Evolutionary conservation across 2,888 invertebrate genomes (phyloP), one percentile per base, ranked within the genome.

Genomic region (Gymnosoma rotundatum): DNA sequence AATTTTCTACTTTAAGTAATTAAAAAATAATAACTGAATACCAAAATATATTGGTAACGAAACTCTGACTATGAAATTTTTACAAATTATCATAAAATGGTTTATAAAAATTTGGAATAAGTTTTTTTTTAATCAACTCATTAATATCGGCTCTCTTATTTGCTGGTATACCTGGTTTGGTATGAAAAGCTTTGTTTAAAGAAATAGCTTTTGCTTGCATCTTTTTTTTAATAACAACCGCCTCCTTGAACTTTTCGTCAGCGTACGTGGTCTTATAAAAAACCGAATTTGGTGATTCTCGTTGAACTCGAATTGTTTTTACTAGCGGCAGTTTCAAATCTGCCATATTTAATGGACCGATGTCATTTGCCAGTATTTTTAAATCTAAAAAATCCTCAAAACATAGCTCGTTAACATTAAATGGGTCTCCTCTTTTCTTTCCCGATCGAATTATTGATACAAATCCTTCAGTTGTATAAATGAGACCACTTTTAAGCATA

Each of bases 271-370:
- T 67, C 66, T 69, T 78, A 69, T 78, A 63, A 58, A 80, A 80
- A 79, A 78, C 76, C 45, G 70, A 83, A 42, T 69, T 81, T 73
- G 78, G 81, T 73, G 72, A 69, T 74, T 86, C 73, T 54, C 63
- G 60, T 60, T 76, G 67, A 67, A 76, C 67, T 58, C 48, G 45
- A 67, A 78, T 20, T 36, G n/a, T 61, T 69, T 78, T 78, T 58
- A 78, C 75, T 63, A 69, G 60, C 50, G 82, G 79, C 54, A 82
- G 38, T 75, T 82, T 82, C 21, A 84, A 50, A 63, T 81, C 58
- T 52, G 69, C 50, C 56, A 78, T 82, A 74, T 84, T 73, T 38
- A 84, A 60, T 38, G 83, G 69, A 50, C 64, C 83, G 56, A 74
- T 79, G 58, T 6, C 79, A 78, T 69, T 82, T 64, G 76, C 38